Evolutionary conservation across 2,888 invertebrate genomes (phyloP), one percentile per base, ranked within the genome.

Genomic region (Agrotis ipsilon): DNA sequence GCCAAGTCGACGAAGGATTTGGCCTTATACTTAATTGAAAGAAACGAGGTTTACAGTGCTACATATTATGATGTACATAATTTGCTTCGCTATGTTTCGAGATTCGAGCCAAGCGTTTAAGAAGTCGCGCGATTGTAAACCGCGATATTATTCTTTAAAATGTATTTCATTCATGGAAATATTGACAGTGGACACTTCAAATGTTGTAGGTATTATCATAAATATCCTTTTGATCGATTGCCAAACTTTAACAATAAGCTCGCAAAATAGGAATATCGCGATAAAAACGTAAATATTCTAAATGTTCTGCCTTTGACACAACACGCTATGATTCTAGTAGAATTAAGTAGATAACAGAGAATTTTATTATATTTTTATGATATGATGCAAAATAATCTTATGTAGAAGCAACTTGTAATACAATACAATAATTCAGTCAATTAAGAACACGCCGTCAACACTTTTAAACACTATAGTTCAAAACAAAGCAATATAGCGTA

Each of bases 1-100:
- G 66, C 62, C 72, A 78, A 68, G 78, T 72, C 62, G 72, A 66
- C 54, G 45, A 49, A 46, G 57, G 51, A 32, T 58, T 76, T 55
- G 54, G 62, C 48, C 16, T 57, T 6, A 24, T 54, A 66, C 6
- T 48, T 75, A 51, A n/a, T 18, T 32, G 48, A 48, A 58, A 39
- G 39, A 19, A 58, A 11, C 1, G 52, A 49, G 52, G 45, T 59
- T 48, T 18, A 9, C 51, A 32, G 54, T 67, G 61, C 58, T 57
- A 58, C 39, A 7, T 45, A 19, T 24, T 72, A 49, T 55, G 21
- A 27, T 69, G 52, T 55, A 66, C 51, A 60, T 64, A 57, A 32
- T 45, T 52, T 46, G 62, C 62, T 60, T 65, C 19, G 60, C 66
- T 59, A 21, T 62, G 27, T 58, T 71, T 61, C 43, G 18, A 27